Evolutionary conservation across 2,888 invertebrate species (phyloP).

Genomic region (Eupithecia centaureata): DNA sequence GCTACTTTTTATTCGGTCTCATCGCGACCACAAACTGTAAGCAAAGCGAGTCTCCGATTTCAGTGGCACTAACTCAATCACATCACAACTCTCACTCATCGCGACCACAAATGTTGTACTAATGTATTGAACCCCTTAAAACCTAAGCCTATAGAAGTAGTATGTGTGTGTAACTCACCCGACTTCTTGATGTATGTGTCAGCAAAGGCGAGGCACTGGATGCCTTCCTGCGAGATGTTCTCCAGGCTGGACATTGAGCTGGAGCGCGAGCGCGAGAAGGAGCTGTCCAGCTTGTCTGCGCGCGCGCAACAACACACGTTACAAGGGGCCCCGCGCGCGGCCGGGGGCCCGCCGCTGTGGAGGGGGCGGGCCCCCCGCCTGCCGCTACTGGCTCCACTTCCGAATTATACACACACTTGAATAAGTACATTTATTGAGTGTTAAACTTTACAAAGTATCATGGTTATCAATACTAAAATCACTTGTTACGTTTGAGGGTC

Average conservation of each 20-base stretch:
- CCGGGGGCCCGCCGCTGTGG: slow-evolving; percentile 30
- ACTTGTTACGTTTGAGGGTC: too few species aligned
- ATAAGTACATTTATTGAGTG: background rate
- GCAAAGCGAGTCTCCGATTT: too few species aligned
- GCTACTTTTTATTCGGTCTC: too few species aligned
- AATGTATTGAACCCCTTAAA: too few species aligned
- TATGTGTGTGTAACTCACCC: slow-evolving; percentile 84
- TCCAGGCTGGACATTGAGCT: slow-evolving; percentile 99
- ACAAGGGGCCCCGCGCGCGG: slow-evolving; percentile 41
- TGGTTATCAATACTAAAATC: too few species aligned
- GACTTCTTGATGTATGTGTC: slow-evolving; percentile 97
- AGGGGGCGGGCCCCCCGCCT: slow-evolving; percentile 32
- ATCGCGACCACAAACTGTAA: too few species aligned
- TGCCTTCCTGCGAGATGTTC: slow-evolving; percentile 97
- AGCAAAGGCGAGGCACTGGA: slow-evolving; percentile 97
- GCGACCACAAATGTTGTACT: too few species aligned
- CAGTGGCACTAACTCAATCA: too few species aligned
- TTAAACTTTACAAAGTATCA: background rate
- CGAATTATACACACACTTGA: too few species aligned
- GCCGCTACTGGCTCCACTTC: slow-evolving; percentile 32
- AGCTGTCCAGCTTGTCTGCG: slow-evolving; percentile 98
- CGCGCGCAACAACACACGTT: slow-evolving; percentile 78
- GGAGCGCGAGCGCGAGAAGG: slow-evolving; percentile 97
- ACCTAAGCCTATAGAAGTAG: too few species aligned
- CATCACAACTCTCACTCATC: too few species aligned